Base-by-base conservation (phyloP, 2,888 invertebrate genomes). In the Tachina lurida region DNA sequence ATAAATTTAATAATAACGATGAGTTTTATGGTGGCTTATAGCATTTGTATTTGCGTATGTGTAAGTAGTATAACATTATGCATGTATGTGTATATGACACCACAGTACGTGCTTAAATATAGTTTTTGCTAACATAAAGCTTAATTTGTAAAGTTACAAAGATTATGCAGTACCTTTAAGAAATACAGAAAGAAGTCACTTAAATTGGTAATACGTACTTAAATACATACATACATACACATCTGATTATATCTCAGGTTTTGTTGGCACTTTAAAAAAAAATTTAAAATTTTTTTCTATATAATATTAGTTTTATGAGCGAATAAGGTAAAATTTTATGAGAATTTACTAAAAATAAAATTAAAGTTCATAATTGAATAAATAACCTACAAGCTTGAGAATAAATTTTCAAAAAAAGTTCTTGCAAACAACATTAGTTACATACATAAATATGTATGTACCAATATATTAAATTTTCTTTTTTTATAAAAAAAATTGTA, bases 1-100 rank as follows among this genome's bases (percentile, higher is more conserved):
- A 73, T 77, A 77, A 77, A 83, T 73, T 73, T 77, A 65, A 83
- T 83, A 77, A 71, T 77, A 83, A 77, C 45, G 77, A 83, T 68
- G 68, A 62, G 68, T 81, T 75, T 81, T 62, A 81, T 19, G 39
- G 62, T 56, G 52, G 68, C 68, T 75, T 54, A 22, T 73, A 7
- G 67, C 60, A 73, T 62, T 62, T 31, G 49, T 22, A 52, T 22
- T 15, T 45, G 13, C 19, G 58, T n/a, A 39, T 1, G 8, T 62
- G 71, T 58, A 7, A 31, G 31, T 7, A 31, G 31, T 7, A 31
- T 31, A 31, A 17, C 19, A 41, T 41, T 13, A 9, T 65, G 22
- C 9, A 7, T 3, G 22, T 47, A 4, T 58, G 31, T 49, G 41
- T 19, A 31, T 3, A 5, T 39, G 52, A 43, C 52, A 45, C 60